Conservation (phyloP, 2,113 vertebrate genomes). For the Megatriorchis doriae region DNA sequence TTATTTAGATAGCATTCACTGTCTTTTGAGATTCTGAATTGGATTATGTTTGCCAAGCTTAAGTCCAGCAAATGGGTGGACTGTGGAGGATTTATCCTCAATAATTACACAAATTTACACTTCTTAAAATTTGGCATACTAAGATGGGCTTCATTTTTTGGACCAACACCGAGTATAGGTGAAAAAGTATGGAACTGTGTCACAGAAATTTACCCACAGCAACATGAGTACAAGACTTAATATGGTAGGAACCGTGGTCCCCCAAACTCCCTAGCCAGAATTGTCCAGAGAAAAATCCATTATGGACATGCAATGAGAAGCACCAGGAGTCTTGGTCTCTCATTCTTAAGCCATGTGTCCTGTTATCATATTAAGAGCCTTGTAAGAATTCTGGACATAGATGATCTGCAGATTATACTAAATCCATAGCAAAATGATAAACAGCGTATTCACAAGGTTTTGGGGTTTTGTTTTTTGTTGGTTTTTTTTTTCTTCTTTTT, state of each 20-base stretch:
- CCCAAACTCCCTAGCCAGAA: background rate
- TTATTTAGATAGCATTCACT: background rate
- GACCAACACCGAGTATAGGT: background rate
- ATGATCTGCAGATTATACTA: background rate
- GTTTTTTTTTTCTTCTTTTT: accelerated
- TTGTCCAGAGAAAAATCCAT: background rate
- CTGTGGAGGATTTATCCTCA: background rate
- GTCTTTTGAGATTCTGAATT: background rate
- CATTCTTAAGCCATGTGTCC: too few relatives aligned
- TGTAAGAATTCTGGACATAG: background rate
- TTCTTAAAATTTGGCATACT: background rate
- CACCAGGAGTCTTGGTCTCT: background rate
- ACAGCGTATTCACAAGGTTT: background rate
- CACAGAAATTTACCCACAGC: background rate
- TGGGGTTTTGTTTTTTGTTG: too few relatives aligned
- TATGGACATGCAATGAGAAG: background rate
- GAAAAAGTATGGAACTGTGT: background rate
- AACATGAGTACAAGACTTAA: background rate
- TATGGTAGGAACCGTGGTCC: background rate
- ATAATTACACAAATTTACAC: background rate
- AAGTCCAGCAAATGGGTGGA: background rate
- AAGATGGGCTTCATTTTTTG: background rate
- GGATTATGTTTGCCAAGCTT: background rate
- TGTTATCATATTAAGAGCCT: background rate
- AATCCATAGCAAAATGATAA: background rate